These are phyloP conservation scores for Gasterosteus nipponicus DNA, from an alignment of 2,113 vertebrate species.

Conservation along the genomic window DNA sequence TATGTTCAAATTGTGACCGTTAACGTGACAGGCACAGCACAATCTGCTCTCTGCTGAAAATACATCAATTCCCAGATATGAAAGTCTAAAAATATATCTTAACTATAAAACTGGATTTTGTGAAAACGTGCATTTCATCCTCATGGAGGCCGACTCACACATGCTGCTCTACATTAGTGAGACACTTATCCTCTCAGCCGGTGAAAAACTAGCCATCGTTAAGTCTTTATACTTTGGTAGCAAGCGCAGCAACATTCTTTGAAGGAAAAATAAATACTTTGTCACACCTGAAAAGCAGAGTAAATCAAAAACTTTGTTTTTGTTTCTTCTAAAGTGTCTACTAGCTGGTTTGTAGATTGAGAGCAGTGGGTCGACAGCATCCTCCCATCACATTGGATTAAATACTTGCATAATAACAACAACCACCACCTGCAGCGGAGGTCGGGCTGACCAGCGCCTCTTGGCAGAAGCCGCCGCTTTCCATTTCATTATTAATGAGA, in stretches of 20 bases:
- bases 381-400: background rate
- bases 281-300: constrained; percentile 76
- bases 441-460: background rate
- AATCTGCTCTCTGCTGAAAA: constrained; percentile 80
- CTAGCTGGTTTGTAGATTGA: constrained; percentile 52
- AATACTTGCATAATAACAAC: background rate
- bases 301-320: constrained; percentile 60
- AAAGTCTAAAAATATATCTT: constrained; percentile 78
- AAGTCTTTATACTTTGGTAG: constrained; percentile 89
- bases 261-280: constrained; percentile 85
- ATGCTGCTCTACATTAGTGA: constrained; percentile 37
- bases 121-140: constrained; percentile 47
- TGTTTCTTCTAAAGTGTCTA: constrained; percentile 71
- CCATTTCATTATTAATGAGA: background rate
- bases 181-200: constrained; percentile 27
- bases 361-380: constrained; percentile 5
- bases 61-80: constrained; percentile 76
- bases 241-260: constrained; percentile 81
- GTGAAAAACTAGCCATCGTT: constrained; percentile 15
- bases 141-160: constrained; percentile 60
- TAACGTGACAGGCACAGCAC: constrained; percentile 15
- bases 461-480: background rate
- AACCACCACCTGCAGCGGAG: no score
- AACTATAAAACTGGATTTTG: constrained; percentile 53
- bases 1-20: constrained; percentile 15